Evolutionary conservation across 2,113 vertebrate species (phyloP), one percentile per base, ranked within the genome.

Genomic region (Antigone vipio): DNA sequence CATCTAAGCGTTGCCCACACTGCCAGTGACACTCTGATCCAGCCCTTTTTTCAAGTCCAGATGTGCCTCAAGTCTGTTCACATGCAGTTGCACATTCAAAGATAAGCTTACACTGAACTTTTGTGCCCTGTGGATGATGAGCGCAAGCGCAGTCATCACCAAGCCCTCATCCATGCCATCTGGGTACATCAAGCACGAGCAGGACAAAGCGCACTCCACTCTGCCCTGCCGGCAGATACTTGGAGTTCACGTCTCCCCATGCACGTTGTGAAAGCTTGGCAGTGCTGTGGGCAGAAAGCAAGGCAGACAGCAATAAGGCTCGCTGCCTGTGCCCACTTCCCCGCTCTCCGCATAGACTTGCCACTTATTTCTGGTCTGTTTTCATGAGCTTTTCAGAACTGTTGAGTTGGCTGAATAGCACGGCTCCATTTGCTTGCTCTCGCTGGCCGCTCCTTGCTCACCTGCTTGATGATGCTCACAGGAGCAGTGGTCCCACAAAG

Each of bases 141-240:
- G 18, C 30, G 22, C 19, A 30, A 32, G 44, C 1, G 0, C 20
- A 15, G 47, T 75, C 18, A 59, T 77, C 79, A 74, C 59, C 11
- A 45, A 24, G 45, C 10, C 64, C 38, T 77, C 45, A 3, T 77
- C 77, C 19, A 17, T 2, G 3, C 45, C 35, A 29, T 32, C 9
- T 30, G 14, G 38, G 55, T 49, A 10, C 45, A 32, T 71, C 34
- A 84, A 56, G 35, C 53, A 44, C 1, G 2, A 86, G 21, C 55
- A 73, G 42, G 32, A 67, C 3, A 0, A 56, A 93, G 24, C 0
- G 0, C 5, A 4, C 45, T 77, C 34, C 5, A 9, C 34, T 64
- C 34, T 44, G n/a, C 22, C n/a, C 63, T 80, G 38, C 38, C 2
- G 6, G 40, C 55, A 44, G 62, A 22, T 83, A 40, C 16, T 50